phyloP scores from a whole-genome alignment of 2,113 vertebrate species.

The Siniperca knerii region DNA sequence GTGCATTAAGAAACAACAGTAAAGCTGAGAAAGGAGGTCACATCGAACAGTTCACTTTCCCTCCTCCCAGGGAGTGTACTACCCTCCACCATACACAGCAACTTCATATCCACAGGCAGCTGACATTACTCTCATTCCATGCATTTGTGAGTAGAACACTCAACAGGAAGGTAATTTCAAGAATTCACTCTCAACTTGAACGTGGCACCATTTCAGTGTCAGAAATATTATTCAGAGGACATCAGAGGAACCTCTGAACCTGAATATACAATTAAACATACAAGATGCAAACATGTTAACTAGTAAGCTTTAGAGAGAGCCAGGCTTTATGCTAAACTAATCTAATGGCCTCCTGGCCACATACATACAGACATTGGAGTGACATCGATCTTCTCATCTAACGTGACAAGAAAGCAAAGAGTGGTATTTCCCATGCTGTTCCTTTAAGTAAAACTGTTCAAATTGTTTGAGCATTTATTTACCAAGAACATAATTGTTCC shows the following conservation, averaged over 20 bases:
- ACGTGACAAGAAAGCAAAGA: too few relatives aligned
- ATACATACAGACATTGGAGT: too few relatives aligned
- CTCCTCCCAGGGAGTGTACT: constrained; percentile 24
- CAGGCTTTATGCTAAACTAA: too few relatives aligned
- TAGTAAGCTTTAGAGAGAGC: too few relatives aligned
- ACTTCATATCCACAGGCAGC: constrained; percentile 46
- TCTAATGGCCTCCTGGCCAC: too few relatives aligned
- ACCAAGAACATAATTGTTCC: too few relatives aligned
- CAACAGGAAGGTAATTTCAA: constrained; percentile 36
- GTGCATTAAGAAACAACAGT: constrained; percentile 29
- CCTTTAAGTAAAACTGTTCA: too few relatives aligned
- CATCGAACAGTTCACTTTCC: constrained; percentile 7
- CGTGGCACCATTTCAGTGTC: constrained; percentile 6
- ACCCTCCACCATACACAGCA: constrained; percentile 14
- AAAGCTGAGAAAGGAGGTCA: constrained; percentile 56
- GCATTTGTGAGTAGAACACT: constrained; percentile 52
- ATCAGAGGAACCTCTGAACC: neutral
- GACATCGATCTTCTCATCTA: too few relatives aligned
- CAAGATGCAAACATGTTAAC: too few relatives aligned
- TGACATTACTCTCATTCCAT: constrained; percentile 49
- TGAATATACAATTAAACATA: too few relatives aligned
- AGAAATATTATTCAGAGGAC: neutral
- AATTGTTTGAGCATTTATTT: too few relatives aligned
- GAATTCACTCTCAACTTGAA: constrained; percentile 40
- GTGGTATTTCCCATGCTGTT: too few relatives aligned